Evolutionary conservation across 2,113 vertebrate species (phyloP).

Genomic region (Vulpes ferrilata): DNA sequence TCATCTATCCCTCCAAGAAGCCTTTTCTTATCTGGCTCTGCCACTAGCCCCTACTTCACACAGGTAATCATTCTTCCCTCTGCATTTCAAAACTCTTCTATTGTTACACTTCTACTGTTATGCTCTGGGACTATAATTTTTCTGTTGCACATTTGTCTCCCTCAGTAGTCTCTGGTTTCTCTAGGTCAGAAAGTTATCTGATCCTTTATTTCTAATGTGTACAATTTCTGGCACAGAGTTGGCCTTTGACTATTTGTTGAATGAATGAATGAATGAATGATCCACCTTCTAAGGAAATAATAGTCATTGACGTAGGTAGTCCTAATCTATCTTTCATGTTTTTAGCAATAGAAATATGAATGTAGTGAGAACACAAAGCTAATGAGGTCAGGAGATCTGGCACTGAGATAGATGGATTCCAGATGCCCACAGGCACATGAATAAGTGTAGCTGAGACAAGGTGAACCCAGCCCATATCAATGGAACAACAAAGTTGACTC

Average conservation of each 20-base stretch:
- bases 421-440: neutral
- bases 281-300: neutral
- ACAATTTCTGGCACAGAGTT: neutral
- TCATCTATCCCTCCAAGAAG: neutral
- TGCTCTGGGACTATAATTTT: neutral
- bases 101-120: neutral
- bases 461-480: neutral
- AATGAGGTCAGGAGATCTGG: neutral
- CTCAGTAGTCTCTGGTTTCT: neutral
- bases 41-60: neutral
- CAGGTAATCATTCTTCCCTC: neutral
- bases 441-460: neutral
- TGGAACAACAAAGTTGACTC: neutral
- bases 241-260: neutral
- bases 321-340: neutral
- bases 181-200: neutral
- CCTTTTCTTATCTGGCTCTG: neutral
- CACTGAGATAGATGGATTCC: neutral
- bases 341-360: slow-evolving; percentile 3
- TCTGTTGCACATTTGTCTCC: neutral
- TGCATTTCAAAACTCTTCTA: neutral
- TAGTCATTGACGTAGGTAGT: neutral
- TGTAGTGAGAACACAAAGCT: neutral
- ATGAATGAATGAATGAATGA: slow-evolving; percentile 21
- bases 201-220: neutral